Conservation (phyloP, 2,113 vertebrate genomes). For the Corydoras sp. region DNA sequence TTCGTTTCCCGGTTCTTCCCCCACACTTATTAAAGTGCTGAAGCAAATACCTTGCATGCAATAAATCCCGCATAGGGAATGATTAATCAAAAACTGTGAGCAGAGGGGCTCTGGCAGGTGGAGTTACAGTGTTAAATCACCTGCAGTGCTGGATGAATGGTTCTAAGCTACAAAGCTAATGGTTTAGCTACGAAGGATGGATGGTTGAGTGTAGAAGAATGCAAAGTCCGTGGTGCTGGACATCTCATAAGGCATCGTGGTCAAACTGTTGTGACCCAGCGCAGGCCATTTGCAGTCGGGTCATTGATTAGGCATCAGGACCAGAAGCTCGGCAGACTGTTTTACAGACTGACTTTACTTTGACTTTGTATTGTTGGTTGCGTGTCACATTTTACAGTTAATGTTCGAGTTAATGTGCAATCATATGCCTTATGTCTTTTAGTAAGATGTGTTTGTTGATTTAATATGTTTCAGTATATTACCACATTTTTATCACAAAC, state of each 20-base stretch:
- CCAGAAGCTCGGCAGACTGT: slow-evolving; percentile 41
- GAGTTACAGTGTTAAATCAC: slow-evolving; percentile 67
- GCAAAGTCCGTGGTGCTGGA: slow-evolving; percentile 16
- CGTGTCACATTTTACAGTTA: too few relatives aligned
- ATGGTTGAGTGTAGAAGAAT: slow-evolving; percentile 25
- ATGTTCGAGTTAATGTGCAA: too few relatives aligned
- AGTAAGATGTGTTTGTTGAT: too few relatives aligned
- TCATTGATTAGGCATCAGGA: slow-evolving; percentile 54
- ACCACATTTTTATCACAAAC: too few relatives aligned
- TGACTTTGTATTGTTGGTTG: too few relatives aligned
- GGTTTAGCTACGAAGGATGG: slow-evolving; percentile 27
- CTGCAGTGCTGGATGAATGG: slow-evolving; percentile 61
- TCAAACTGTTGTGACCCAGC: slow-evolving; percentile 29
- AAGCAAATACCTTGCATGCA: slow-evolving; percentile 71
- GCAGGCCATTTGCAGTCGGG: slow-evolving; percentile 11
- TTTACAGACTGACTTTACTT: slow-evolving; percentile 42
- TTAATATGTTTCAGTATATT: too few relatives aligned
- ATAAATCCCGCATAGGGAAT: slow-evolving; percentile 69
- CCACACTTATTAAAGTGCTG: slow-evolving; percentile 73
- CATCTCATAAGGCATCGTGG: slow-evolving; percentile 47
- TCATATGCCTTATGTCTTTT: too few relatives aligned
- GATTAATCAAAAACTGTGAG: slow-evolving; percentile 72
- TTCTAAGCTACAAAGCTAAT: slow-evolving; percentile 33
- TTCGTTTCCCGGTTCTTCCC: slow-evolving; percentile 53
- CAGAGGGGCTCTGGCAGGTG: slow-evolving; percentile 62